Evolutionary conservation across 1,140 invertebrate genomes (phyloP).

Genomic region (Cydia fagiglandana): DNA sequence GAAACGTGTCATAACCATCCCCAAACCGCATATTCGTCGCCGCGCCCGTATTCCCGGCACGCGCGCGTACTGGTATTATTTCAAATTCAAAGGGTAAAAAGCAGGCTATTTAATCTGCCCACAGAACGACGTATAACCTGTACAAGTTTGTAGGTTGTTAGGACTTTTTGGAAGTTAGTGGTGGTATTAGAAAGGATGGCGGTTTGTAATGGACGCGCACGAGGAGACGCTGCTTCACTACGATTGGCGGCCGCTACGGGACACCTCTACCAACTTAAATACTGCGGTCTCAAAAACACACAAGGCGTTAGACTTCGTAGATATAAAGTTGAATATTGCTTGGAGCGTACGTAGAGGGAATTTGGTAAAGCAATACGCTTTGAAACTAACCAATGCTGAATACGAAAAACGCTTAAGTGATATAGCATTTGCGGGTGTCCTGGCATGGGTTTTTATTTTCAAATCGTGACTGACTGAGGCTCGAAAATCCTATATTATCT

Average conservation of each 20-base stretch:
- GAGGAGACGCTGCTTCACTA: slow-evolving; percentile 41
- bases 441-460: slow-evolving; percentile 9
- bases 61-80: slow-evolving; percentile 66
- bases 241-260: slow-evolving; percentile 41
- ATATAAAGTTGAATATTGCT: slow-evolving; percentile 34
- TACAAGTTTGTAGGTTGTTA: neutral
- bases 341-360: neutral
- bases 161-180: neutral
- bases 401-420: slow-evolving; percentile 47
- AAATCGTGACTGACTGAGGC: slow-evolving; percentile 1
- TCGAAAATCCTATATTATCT: neutral
- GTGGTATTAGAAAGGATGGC: slow-evolving; percentile 63
- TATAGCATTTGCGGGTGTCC: slow-evolving; percentile 37
- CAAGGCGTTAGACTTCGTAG: neutral
- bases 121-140: neutral
- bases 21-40: neutral
- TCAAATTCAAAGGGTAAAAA: slow-evolving; percentile 73
- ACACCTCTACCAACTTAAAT: slow-evolving; percentile 19
- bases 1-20: slow-evolving; percentile 12
- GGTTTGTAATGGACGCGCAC: slow-evolving; percentile 48
- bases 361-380: slow-evolving; percentile 33
- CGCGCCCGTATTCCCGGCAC: slow-evolving; percentile 52
- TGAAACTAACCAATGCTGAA: slow-evolving; percentile 43
- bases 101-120: slow-evolving; percentile 34
- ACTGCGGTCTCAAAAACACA: neutral